Evolutionary conservation across 2,113 vertebrate species (phyloP).

Genomic region (Beaufortia kweichowensis): DNA sequence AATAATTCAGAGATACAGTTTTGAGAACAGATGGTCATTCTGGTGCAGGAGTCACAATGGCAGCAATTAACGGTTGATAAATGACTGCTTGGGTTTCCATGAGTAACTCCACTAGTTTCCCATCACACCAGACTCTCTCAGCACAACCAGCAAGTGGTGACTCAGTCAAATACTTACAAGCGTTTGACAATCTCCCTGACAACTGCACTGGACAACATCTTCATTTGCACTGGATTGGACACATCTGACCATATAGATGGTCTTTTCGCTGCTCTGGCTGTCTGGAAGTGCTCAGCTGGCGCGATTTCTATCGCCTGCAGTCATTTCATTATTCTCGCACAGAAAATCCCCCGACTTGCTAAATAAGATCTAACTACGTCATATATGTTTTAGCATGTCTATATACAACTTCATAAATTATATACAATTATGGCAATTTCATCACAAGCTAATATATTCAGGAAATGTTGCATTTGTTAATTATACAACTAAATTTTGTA

Average conservation of each 20-base stretch:
- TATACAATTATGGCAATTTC: no score
- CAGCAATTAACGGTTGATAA: constrained; percentile 62
- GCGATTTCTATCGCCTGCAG: neutral
- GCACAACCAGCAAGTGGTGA: constrained; percentile 61
- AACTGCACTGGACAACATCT: constrained; percentile 54
- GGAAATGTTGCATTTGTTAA: no score
- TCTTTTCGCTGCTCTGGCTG: constrained; percentile 19
- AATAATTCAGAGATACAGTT: constrained; percentile 34
- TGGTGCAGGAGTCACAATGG: constrained; percentile 35
- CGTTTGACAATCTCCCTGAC: constrained; percentile 46
- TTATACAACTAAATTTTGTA: no score
- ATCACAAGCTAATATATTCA: no score
- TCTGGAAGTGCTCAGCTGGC: constrained; percentile 3
- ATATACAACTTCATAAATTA: no score
- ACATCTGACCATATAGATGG: constrained; percentile 20
- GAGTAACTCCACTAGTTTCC: constrained; percentile 44
- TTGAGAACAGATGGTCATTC: constrained; percentile 65
- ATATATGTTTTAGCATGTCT: no score
- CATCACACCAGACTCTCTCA: neutral
- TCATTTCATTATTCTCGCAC: no score
- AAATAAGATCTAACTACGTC: no score
- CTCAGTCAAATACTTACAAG: constrained; percentile 57
- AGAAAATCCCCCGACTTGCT: no score
- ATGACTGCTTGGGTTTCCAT: constrained; percentile 57
- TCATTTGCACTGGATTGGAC: constrained; percentile 57